Conservation (phyloP, 64 coral and sea anemone species). For the Dendrophyllia cribrosa region DNA sequence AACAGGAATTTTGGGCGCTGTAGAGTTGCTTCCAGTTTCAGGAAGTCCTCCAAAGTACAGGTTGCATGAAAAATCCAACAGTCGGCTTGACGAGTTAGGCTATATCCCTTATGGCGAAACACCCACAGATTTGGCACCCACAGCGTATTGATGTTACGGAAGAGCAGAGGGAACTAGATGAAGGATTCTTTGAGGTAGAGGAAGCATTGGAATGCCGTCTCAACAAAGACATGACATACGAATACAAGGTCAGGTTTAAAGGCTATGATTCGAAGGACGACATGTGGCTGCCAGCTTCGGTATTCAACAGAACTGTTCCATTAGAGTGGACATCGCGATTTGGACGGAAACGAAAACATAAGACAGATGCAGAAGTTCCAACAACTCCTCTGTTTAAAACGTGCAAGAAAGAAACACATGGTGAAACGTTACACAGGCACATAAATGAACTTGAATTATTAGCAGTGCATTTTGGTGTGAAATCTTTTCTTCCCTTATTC, state of each 20-base stretch:
- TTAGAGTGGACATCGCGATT: slow-evolving; percentile 52
- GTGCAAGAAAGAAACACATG: neutral
- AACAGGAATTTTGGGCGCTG: neutral
- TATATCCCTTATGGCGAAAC: too few relatives aligned
- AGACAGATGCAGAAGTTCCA: neutral
- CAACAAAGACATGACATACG: too few relatives aligned
- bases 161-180: too few relatives aligned
- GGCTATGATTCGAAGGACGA: neutral
- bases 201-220: too few relatives aligned
- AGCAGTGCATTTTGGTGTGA: slow-evolving; percentile 42
- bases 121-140: too few relatives aligned
- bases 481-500: slow-evolving; percentile 18
- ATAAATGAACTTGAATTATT: slow-evolving; percentile 64
- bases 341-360: slow-evolving; percentile 63
- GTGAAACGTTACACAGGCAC: neutral
- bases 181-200: too few relatives aligned
- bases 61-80: neutral
- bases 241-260: too few relatives aligned
- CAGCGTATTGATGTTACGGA: too few relatives aligned
- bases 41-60: neutral
- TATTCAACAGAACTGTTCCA: slow-evolving; percentile 40
- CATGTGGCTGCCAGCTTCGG: slow-evolving; percentile 55
- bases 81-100: too few relatives aligned
- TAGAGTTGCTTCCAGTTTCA: neutral
- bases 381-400: neutral